Conservation (phyloP, 2,113 vertebrate genomes). For the Dinomys branickii region DNA sequence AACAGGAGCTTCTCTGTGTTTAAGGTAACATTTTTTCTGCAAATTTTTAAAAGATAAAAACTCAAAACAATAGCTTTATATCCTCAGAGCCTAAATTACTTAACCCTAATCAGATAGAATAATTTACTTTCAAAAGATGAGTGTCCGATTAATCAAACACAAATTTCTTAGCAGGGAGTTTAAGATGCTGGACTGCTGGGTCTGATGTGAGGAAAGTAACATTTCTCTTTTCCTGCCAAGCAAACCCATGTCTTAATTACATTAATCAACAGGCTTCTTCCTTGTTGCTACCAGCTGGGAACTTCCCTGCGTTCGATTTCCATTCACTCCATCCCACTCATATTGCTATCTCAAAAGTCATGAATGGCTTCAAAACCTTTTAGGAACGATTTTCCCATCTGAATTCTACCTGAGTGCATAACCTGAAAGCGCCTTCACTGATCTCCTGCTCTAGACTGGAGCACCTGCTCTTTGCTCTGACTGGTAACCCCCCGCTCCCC, state of each 20-base stretch:
- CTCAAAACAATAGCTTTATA: background rate
- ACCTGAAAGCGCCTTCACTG: background rate
- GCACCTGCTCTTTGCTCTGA: background rate
- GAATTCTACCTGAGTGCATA: background rate
- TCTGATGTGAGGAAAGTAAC: background rate
- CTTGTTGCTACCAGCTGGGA: background rate
- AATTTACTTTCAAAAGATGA: conserved; percentile 43
- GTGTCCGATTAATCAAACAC: background rate
- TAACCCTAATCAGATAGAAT: background rate
- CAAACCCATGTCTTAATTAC: background rate
- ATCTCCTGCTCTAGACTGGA: background rate
- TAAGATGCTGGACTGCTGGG: background rate
- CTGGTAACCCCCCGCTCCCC: background rate
- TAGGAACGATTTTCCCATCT: background rate
- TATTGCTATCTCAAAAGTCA: background rate
- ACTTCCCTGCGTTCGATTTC: background rate
- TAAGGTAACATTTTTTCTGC: background rate
- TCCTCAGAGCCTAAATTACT: background rate
- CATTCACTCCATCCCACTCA: background rate
- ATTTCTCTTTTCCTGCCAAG: conserved; percentile 2
- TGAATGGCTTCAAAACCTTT: background rate
- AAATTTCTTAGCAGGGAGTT: background rate
- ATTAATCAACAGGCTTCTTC: background rate
- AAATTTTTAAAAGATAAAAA: background rate
- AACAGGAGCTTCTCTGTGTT: background rate